Percentiles rank a stretch among this genome's conserved stretches.
Evolutionary conservation across 1,140 invertebrate species (phyloP).

Genomic region (Pogonus chalceus): DNA sequence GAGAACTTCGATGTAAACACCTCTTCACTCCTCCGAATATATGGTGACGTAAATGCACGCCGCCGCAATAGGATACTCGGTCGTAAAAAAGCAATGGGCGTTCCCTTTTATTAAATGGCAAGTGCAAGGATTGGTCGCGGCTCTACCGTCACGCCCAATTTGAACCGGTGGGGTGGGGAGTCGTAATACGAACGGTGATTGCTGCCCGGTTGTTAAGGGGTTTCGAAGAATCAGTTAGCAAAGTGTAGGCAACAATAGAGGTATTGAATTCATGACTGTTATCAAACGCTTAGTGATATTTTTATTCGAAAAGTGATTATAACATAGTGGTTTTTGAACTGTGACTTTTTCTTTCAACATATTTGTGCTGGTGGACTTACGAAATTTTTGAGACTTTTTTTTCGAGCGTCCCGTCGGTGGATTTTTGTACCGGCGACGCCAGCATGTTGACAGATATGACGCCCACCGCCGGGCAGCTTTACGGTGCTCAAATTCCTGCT

Average conservation of each 20-base stretch:
- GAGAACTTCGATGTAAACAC: background rate
- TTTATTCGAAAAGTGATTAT: conserved; percentile 5
- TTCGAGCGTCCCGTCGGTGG: background rate
- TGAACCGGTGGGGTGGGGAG: conserved; percentile 4
- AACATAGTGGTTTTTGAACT: conserved; percentile 11
- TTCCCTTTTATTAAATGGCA: conserved; percentile 28
- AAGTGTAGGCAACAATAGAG: conserved; percentile 34
- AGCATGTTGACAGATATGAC: conserved; percentile 45
- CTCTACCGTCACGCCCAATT: conserved; percentile 8
- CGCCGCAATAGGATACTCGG: conserved; percentile 3
- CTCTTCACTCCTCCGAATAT: background rate
- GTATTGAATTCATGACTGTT: conserved; percentile 14
- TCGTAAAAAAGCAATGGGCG: conserved; percentile 21
- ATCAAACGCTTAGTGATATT: conserved; percentile 9
- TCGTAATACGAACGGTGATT: background rate
- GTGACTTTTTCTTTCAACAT: conserved; percentile 21
- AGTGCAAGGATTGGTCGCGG: conserved; percentile 23
- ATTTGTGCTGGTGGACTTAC: conserved; percentile 7
- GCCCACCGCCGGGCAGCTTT: conserved; percentile 43
- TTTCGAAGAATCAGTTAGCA: conserved; percentile 34
- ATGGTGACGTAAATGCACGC: background rate
- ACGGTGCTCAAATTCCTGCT: conserved; percentile 43
- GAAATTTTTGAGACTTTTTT: conserved; percentile 13
- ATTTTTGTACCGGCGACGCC: background rate
- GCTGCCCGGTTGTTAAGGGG: background rate